These are phyloP conservation scores for Caenorhabditis virilis DNA, from an alignment of 2,888 invertebrate species.

Conservation along the genomic window DNA sequence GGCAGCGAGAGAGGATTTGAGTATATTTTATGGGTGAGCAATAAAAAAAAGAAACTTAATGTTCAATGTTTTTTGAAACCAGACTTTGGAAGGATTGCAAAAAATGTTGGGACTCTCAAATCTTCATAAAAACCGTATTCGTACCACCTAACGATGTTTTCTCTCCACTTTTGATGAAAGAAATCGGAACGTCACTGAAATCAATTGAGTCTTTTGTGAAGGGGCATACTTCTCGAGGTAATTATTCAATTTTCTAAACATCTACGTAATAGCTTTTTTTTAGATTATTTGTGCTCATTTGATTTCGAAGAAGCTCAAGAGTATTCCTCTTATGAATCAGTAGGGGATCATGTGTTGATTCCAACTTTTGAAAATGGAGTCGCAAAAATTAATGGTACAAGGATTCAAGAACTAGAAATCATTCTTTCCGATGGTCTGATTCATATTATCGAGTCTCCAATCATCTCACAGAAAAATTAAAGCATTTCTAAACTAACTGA, in stretches of 20 bases:
- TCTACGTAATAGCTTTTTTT: background rate
- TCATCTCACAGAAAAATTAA: too few relatives aligned
- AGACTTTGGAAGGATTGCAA: background rate
- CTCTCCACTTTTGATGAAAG: background rate
- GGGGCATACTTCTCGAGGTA: background rate
- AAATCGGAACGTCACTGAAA: background rate
- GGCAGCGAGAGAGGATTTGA: background rate
- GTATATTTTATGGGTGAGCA: background rate
- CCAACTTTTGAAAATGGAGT: background rate
- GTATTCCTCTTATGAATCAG: background rate
- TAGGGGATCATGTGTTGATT: background rate
- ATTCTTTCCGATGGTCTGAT: background rate
- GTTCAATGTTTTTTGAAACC: background rate
- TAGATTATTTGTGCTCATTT: background rate
- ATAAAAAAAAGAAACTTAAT: background rate
- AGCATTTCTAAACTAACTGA: too few relatives aligned
- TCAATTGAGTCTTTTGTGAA: background rate
- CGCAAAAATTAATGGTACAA: background rate
- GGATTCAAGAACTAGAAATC: background rate
- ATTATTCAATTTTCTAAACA: background rate
- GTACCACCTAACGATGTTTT: slow-evolving; percentile 6
- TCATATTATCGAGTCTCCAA: background rate
- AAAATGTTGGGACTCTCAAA: background rate
- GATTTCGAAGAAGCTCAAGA: background rate
- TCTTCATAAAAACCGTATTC: background rate